Percentiles rank a stretch among this genome's conserved stretches.
Conservation (phyloP, 1,140 invertebrate genomes). For the Lepidurus arcticus region DNA sequence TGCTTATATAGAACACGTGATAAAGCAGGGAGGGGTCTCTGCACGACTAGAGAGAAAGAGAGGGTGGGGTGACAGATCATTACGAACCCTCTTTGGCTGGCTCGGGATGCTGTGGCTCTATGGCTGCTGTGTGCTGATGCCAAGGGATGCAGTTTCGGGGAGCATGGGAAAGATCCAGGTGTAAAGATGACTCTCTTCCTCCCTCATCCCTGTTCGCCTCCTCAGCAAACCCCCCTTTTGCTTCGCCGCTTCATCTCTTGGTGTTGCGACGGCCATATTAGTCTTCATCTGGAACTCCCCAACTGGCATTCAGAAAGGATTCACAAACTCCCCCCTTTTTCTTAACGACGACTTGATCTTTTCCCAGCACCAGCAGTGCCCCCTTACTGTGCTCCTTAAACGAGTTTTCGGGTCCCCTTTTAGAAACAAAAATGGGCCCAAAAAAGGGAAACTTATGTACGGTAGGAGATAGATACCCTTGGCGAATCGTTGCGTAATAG, state of each 20-base stretch:
- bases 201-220: background rate
- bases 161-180: slow-evolving; percentile 21
- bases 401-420: background rate
- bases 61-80: slow-evolving; percentile 18
- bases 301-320: background rate
- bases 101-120: slow-evolving; percentile 12
- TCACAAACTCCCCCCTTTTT: background rate
- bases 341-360: background rate
- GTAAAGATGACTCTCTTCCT: slow-evolving; percentile 10
- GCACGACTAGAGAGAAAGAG: background rate
- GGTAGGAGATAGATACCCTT: too few species aligned
- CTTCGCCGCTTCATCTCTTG: background rate
- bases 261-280: background rate
- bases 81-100: background rate
- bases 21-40: background rate
- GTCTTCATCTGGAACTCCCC: background rate
- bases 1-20: slow-evolving; percentile 22
- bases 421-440: too few species aligned
- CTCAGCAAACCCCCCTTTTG: background rate
- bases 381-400: slow-evolving; percentile 11
- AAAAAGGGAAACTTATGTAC: too few species aligned
- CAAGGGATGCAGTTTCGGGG: background rate
- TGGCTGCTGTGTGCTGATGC: background rate
- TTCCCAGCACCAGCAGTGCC: background rate
- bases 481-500: too few species aligned